These are phyloP conservation scores for Nysson spinosus DNA, from an alignment of 2,888 invertebrate species.

Conservation along the genomic window DNA sequence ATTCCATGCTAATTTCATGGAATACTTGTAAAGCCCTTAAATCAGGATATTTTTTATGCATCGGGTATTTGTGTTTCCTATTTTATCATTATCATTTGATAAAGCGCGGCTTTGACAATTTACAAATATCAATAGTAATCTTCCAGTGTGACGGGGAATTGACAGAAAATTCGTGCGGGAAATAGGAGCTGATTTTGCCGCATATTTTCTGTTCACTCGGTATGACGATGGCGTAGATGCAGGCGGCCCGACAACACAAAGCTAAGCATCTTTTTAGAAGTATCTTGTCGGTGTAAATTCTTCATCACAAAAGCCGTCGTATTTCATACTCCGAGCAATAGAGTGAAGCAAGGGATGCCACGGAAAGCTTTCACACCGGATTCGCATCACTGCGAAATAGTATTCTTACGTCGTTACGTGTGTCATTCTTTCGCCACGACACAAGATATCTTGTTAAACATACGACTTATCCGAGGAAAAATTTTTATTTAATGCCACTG, in stretches of 20 bases:
- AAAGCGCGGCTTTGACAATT: too few relatives aligned
- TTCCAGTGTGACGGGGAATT: too few relatives aligned
- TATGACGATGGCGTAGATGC: slow-evolving; percentile 12
- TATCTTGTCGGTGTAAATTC: slow-evolving; percentile 35
- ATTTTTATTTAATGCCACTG: not conserved
- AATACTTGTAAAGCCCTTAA: too few relatives aligned
- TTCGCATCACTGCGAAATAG: slow-evolving; percentile 31
- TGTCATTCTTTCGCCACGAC: not conserved
- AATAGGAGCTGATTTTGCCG: not conserved
- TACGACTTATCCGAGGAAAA: not conserved
- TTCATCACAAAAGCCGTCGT: slow-evolving; percentile 24
- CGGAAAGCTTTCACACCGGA: slow-evolving; percentile 29
- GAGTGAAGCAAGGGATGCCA: slow-evolving; percentile 16
- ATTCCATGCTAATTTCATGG: too few relatives aligned
- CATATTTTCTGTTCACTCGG: slow-evolving; percentile 18
- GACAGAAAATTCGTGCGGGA: too few relatives aligned
- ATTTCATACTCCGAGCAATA: slow-evolving; percentile 30
- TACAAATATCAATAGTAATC: too few relatives aligned
- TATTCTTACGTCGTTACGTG: slow-evolving; percentile 20
- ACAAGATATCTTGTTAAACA: not conserved
- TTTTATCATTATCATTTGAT: too few relatives aligned
- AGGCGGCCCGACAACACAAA: slow-evolving; percentile 3
- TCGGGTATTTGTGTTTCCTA: too few relatives aligned
- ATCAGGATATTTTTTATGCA: too few relatives aligned
- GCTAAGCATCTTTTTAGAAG: slow-evolving; percentile 36